phyloP scores from a whole-genome alignment of 2,888 invertebrate genomes.

The Lamellibrachia columna region DNA sequence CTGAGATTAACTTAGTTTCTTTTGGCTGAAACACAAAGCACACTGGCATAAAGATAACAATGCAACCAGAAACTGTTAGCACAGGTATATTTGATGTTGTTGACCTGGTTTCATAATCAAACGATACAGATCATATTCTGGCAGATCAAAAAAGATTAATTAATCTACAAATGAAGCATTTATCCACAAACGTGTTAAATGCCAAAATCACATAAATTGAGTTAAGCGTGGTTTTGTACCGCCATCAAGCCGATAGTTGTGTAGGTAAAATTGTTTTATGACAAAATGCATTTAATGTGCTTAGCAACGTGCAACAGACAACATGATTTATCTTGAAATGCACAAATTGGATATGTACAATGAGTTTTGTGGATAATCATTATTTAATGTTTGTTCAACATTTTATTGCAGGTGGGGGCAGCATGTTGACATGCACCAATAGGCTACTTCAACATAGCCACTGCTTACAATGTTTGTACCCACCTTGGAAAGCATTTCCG shows the following conservation, averaged over 20 bases:
- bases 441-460: neutral
- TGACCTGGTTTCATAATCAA: constrained; percentile 13
- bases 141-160: neutral
- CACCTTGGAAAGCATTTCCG: constrained; percentile 81
- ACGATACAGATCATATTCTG: neutral
- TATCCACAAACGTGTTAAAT: neutral
- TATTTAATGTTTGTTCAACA: too few relatives aligned
- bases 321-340: too few relatives aligned
- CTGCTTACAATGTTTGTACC: neutral
- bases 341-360: too few relatives aligned
- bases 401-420: too few relatives aligned
- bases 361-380: too few relatives aligned
- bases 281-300: too few relatives aligned
- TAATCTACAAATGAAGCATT: neutral
- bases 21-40: constrained; percentile 66
- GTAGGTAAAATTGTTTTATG: too few relatives aligned
- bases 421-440: too few relatives aligned
- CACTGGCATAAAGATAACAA: neutral
- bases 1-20: constrained; percentile 87
- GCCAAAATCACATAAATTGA: too few relatives aligned
- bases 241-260: too few relatives aligned
- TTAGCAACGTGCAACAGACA: too few relatives aligned
- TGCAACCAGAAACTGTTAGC: neutral
- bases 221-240: too few relatives aligned
- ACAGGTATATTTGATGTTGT: neutral